Evolutionary conservation across 2,113 vertebrate genomes (phyloP).

Genomic region (Prunella himalayana): DNA sequence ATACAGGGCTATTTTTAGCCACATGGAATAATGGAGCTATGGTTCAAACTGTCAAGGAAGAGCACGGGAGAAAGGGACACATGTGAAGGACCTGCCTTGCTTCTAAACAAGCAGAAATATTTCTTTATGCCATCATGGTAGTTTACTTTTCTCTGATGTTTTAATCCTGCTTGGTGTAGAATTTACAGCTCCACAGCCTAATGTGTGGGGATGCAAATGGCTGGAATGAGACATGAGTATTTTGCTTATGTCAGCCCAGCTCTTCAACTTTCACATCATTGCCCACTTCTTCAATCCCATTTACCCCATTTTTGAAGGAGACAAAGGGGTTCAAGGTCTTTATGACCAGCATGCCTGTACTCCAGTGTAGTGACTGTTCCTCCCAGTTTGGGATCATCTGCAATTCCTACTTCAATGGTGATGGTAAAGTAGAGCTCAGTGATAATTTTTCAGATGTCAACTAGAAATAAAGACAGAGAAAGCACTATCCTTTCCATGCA

Average conservation of each 20-base stretch:
- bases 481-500: not conserved
- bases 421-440: not conserved
- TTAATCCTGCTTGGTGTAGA: not conserved
- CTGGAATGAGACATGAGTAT: not conserved
- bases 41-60: not conserved
- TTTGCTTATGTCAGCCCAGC: not conserved
- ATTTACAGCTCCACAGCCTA: not conserved
- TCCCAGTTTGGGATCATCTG: not conserved
- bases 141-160: not conserved
- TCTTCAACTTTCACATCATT: not conserved
- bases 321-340: fast-evolving
- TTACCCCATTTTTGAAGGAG: not conserved
- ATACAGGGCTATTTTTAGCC: not conserved
- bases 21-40: not conserved
- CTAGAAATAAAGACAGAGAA: not conserved
- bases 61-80: not conserved
- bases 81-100: not conserved
- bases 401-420: not conserved
- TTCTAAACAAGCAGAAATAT: not conserved
- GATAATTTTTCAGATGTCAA: not conserved
- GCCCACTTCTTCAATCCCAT: not conserved
- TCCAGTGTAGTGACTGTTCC: not conserved
- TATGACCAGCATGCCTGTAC: not conserved
- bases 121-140: not conserved
- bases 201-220: not conserved